phyloP scores from a whole-genome alignment of 2,113 vertebrate genomes.

The Pipa parva region DNA sequence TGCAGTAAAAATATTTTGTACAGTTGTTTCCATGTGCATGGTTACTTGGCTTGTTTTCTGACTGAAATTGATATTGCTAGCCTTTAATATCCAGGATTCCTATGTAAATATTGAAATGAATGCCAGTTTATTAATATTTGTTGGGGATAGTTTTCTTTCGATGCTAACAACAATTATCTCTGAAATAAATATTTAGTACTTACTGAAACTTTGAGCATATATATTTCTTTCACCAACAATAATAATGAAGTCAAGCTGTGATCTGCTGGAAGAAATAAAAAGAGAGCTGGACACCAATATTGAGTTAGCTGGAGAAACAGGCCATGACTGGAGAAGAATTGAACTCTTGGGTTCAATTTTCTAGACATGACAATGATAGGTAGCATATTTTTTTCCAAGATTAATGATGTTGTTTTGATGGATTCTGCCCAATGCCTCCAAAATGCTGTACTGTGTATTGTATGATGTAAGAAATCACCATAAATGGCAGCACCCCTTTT shows the following conservation, averaged over 20 bases:
- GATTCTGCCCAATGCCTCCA: no score
- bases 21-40: constrained; percentile 5
- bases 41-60: constrained; percentile 20
- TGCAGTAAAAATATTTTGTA: background rate
- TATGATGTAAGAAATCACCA: no score
- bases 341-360: no score
- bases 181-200: constrained; percentile 36
- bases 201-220: constrained; percentile 34
- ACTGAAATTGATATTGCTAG: constrained; percentile 27
- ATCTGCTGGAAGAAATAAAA: constrained; percentile 13
- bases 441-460: no score
- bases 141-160: constrained; percentile 42
- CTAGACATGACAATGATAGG: no score
- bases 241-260: background rate
- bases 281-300: background rate
- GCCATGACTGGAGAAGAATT: no score
- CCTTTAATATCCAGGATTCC: constrained; percentile 28
- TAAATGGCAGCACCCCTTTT: no score
- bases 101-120: constrained; percentile 22
- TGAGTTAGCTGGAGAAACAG: background rate
- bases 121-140: constrained; percentile 36
- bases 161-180: constrained; percentile 38
- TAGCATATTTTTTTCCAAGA: no score
- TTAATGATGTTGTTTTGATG: no score
- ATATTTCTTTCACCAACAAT: constrained; percentile 17